A percentile compares a stretch with the other conserved stretches of the same genome.
Conservation (phyloP, 2,888 invertebrate species). For the Trimorus sp. region DNA sequence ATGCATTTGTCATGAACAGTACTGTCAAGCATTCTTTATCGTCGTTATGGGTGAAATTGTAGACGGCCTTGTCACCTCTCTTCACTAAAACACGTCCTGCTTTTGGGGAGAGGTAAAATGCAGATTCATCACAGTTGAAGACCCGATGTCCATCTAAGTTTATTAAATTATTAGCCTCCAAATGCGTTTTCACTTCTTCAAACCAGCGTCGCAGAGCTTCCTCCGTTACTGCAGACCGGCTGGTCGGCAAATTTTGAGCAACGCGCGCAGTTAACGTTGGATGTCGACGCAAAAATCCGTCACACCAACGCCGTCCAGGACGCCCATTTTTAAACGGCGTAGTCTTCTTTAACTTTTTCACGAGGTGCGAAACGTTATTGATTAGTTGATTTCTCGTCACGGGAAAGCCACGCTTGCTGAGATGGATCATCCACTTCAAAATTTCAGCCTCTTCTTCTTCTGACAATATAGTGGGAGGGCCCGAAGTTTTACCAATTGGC, state of each 20-base stretch:
- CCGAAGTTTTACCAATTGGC: conserved; percentile 6
- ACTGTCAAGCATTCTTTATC: conserved; percentile 29
- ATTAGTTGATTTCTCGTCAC: conserved; percentile 56
- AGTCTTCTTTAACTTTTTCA: conserved; percentile 45
- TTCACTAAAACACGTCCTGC: conserved; percentile 17
- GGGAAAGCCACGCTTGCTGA: conserved; percentile 47
- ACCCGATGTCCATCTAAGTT: conserved; percentile 27
- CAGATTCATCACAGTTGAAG: conserved; percentile 47
- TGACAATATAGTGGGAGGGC: neutral
- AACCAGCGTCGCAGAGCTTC: conserved; percentile 62
- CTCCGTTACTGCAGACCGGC: conserved; percentile 6
- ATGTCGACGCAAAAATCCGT: conserved; percentile 60
- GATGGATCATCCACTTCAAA: neutral
- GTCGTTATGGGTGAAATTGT: conserved; percentile 44
- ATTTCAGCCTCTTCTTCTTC: neutral
- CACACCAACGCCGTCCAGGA: conserved; percentile 63
- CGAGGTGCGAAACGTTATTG: conserved; percentile 51
- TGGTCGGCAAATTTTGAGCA: neutral
- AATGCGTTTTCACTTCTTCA: conserved; percentile 41
- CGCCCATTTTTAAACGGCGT: conserved; percentile 52
- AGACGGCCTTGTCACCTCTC: conserved; percentile 45
- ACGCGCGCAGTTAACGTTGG: conserved; percentile 14
- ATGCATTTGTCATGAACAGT: conserved; percentile 5
- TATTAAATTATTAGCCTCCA: conserved; percentile 9
- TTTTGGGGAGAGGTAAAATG: conserved; percentile 35